A percentile compares a stretch with the other conserved stretches of the same genome.
Evolutionary conservation across 2,888 invertebrate genomes (phyloP).

Genomic region (Lasius fuliginosus): DNA sequence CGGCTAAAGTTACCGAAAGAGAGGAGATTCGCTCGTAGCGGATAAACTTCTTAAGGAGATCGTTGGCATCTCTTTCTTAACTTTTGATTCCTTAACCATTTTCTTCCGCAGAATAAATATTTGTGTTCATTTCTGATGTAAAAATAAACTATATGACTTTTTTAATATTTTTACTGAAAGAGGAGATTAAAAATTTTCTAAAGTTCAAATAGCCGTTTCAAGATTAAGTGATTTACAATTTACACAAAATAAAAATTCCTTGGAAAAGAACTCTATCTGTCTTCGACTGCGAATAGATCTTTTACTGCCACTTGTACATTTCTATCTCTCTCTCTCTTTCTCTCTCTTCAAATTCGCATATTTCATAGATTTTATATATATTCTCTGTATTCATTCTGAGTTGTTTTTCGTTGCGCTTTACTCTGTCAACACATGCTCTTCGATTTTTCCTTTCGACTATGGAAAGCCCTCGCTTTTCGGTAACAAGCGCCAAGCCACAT

Average conservation of each 20-base stretch:
- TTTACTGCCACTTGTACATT: neutral
- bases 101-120: slow-evolving; percentile 40
- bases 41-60: slow-evolving; percentile 73
- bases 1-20: slow-evolving; percentile 61
- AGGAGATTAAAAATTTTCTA: neutral
- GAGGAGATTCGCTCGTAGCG: slow-evolving; percentile 68
- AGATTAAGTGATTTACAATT: neutral
- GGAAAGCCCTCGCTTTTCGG: slow-evolving; percentile 44
- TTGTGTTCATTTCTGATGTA: slow-evolving; percentile 24
- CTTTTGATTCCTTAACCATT: slow-evolving; percentile 44
- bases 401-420: neutral
- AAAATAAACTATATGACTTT: slow-evolving; percentile 15
- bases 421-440: neutral
- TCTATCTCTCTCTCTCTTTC: neutral
- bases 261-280: neutral
- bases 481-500: slow-evolving; percentile 58
- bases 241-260: neutral
- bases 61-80: slow-evolving; percentile 64
- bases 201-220: neutral
- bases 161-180: slow-evolving; percentile 2
- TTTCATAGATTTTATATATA: slow-evolving; percentile 34
- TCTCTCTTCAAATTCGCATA: slow-evolving; percentile 33
- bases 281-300: neutral
- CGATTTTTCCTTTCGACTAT: slow-evolving; percentile 2
- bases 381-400: neutral